These are phyloP conservation scores for Alca torda DNA, from an alignment of 2,797 vertebrate genomes.

Conservation along the genomic window DNA sequence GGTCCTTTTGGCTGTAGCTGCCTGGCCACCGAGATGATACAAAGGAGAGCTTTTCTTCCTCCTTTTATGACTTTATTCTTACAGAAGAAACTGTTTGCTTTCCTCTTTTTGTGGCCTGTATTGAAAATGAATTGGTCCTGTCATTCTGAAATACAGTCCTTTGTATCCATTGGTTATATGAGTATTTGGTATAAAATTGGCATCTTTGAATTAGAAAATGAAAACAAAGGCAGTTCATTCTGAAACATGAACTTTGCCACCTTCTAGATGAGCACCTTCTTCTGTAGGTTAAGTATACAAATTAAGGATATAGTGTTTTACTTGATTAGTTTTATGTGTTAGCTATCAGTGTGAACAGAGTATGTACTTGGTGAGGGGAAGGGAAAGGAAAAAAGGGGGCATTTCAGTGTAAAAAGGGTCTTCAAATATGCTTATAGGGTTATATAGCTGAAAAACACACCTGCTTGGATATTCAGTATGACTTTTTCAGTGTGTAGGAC, in stretches of 20 bases:
- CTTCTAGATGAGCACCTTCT: not conserved
- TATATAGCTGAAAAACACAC: not conserved
- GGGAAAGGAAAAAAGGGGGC: not conserved
- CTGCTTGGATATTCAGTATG: not conserved
- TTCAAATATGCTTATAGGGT: not conserved
- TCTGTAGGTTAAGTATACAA: not conserved
- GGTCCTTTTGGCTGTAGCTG: not conserved
- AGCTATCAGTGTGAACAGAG: not conserved
- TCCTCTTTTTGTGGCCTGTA: not conserved
- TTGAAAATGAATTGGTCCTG: not conserved
- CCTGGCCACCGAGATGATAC: not conserved
- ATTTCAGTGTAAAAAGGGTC: not conserved
- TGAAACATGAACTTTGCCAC: not conserved
- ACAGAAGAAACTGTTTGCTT: not conserved
- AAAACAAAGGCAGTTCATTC: not conserved
- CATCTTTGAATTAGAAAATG: not conserved
- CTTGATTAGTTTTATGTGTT: not conserved
- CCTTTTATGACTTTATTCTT: not conserved
- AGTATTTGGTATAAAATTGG: not conserved
- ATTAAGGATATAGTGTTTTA: not conserved
- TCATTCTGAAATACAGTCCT: not conserved
- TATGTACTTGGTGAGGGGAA: not conserved
- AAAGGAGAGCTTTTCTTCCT: not conserved
- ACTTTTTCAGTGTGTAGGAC: not conserved
- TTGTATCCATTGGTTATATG: not conserved